Evolutionary conservation across 2,797 vertebrate species (phyloP), one percentile per base, ranked within the genome.

Genomic region (Acridotheres tristis): DNA sequence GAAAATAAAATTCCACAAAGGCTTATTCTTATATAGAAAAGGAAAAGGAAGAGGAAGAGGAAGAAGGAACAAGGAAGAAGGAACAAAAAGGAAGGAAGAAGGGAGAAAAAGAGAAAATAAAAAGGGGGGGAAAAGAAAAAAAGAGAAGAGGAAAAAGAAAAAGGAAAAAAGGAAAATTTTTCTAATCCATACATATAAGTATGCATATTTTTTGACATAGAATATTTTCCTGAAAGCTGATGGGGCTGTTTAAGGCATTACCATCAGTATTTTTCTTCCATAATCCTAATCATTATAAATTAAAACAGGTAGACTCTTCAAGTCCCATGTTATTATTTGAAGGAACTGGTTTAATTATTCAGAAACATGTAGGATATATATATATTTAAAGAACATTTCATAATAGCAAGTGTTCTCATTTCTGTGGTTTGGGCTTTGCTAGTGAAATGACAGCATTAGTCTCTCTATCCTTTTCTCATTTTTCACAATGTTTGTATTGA

Each of bases 151-250:
- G 4, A 17, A 23, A 19, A 34, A n/a, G 7, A 16, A 23, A 43
- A 51, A 32, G 26, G 2, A 1, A 29, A 29, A 9, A 5, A 25
- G 2, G 4, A 23, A 23, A 22, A 32, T 25, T 1, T 3, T 11
- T 50, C 1, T 61, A 32, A 75, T 53, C 7, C 20, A 7, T 20
- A 76, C 4, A 38, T 29, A 27, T 1, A 57, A 27, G 2, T 40
- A 71, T 34, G 47, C 8, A 27, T n/a, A n/a, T n/a, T 86, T 55
- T 43, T 77, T 36, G 25, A 22, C 11, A 29, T 26, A 38, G 2
- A 45, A 9, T 82, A 50, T 42, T 61, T 20, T 71, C 11, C 23
- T 59, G 62, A 50, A 45, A 85, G 4, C 2, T 69, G 50, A 66
- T 76, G 43, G 2, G 2, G 27, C 8, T 10, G 1, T 54, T 89